Conservation (phyloP, 2,797 vertebrate genomes). For the Scomberomorus guttatus region DNA sequence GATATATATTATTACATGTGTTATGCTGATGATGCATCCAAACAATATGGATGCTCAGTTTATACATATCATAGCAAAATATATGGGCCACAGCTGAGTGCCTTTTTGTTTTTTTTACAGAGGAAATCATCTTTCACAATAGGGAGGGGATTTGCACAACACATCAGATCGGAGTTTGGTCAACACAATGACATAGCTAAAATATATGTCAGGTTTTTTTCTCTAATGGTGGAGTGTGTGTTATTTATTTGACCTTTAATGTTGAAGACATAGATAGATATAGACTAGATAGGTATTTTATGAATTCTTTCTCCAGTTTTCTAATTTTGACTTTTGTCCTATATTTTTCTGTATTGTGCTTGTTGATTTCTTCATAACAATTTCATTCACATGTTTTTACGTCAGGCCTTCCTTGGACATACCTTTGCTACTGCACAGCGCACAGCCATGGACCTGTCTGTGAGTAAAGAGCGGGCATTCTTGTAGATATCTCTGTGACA, state of each 20-base stretch:
- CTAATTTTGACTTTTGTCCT: too few relatives aligned
- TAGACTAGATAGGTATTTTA: too few relatives aligned
- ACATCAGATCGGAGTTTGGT: background rate
- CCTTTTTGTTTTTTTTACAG: background rate
- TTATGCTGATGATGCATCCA: background rate
- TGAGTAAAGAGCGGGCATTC: conserved; percentile 95
- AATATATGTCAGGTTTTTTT: background rate
- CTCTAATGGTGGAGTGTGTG: background rate
- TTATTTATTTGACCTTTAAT: too few relatives aligned
- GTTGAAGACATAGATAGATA: too few relatives aligned
- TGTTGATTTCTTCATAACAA: too few relatives aligned
- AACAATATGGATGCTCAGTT: background rate
- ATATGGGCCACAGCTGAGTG: background rate
- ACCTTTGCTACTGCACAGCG: conserved; percentile 97
- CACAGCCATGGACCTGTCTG: conserved; percentile 97
- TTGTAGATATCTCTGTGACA: conserved; percentile 99
- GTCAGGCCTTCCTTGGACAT: conserved; percentile 42
- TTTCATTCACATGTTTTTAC: too few relatives aligned
- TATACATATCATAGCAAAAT: background rate
- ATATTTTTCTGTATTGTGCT: too few relatives aligned
- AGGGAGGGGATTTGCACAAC: background rate
- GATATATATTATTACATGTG: too few relatives aligned
- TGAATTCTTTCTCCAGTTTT: too few relatives aligned
- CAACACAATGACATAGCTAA: conserved; percentile 11
- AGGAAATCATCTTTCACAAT: conserved; percentile 33